Evolutionary conservation across 2,113 vertebrate species (phyloP), one percentile per base, ranked within the genome.

Genomic region (Xiphophorus hellerii): DNA sequence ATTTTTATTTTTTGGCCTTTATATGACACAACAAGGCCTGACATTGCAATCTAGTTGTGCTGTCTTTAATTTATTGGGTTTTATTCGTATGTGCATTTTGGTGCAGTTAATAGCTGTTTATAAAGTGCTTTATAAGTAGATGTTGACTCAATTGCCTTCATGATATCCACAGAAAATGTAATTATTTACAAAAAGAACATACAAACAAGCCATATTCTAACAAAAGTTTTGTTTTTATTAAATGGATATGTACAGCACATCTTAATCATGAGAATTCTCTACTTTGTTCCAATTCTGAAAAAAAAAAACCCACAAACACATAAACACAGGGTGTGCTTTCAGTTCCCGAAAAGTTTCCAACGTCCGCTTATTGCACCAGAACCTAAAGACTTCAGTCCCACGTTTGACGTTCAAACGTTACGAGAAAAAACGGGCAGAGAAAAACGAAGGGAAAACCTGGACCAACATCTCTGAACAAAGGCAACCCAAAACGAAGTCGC

Each of bases 231-330:
- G 80, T 42, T 5, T 48, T 48, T 65, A 91, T 89, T 90, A 83
- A 85, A 87, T 82, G 69, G 76, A 87, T 86, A 85, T 89, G 74
- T 89, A 90, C 85, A 91, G 79, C 84, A 89, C 85, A 85, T 76
- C 83, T 76, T 80, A 79, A 63, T 62, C 73, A 87, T 69, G 83
- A 78, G 82, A 64, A 8, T 80, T 44, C 42, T 74, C 17, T 29
- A 29, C 33, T 25, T 73, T 37, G 7, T 74, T 78, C 62, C 22
- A 61, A 60, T 27, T 69, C 3, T 3, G 33, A 33, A 48, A 30
- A 29, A 51, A 35, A 25, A 28, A 28, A 28, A 28, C 28, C 3
- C 29, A 13, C 3, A 31, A 74, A 37, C 15, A 68, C 31, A 78
- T 48, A 69, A 31, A 76, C 39, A 80, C 76, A 64, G 77, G 62